Evolutionary conservation across 2,113 vertebrate genomes (phyloP).

Genomic region (Archocentrus centrarchus): DNA sequence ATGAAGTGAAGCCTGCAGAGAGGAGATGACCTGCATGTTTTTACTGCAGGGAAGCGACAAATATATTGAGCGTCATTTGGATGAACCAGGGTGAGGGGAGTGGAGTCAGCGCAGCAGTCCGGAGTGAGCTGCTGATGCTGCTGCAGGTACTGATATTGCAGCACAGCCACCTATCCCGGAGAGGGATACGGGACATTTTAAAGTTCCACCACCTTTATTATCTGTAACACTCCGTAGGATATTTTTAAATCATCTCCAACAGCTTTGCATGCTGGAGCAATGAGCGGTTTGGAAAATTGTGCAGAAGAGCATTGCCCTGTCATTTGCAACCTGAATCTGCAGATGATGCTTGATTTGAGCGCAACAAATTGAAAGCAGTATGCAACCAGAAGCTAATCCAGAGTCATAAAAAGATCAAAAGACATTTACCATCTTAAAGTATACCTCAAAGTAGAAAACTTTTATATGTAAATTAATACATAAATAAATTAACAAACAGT

Average conservation of each 20-base stretch:
- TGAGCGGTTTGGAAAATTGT: not conserved
- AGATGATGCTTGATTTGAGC: not conserved
- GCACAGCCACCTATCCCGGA: slow-evolving; percentile 13
- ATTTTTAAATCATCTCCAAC: not conserved
- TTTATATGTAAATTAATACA: not conserved
- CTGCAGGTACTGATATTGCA: slow-evolving; percentile 52
- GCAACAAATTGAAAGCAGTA: not conserved
- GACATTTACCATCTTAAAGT: not conserved
- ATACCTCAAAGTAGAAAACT: not conserved
- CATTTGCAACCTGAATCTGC: not conserved
- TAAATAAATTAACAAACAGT: not conserved
- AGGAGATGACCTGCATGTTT: slow-evolving; percentile 24
- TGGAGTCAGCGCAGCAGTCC: slow-evolving; percentile 45
- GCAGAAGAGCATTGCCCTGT: not conserved
- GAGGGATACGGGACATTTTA: not conserved
- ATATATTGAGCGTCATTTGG: slow-evolving; percentile 35
- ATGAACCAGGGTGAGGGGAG: slow-evolving; percentile 12
- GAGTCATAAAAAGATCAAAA: not conserved
- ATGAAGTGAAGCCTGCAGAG: slow-evolving; percentile 20
- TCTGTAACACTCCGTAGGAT: not conserved
- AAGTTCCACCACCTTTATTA: not conserved
- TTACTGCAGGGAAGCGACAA: slow-evolving; percentile 33
- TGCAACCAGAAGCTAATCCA: not conserved
- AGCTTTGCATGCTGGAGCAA: not conserved
- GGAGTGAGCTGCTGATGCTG: slow-evolving; percentile 33